Percentiles rank a stretch among this genome's conserved stretches.
phyloP scores from a whole-genome alignment of 2,888 invertebrate genomes.

The Nomada goodeniana region DNA sequence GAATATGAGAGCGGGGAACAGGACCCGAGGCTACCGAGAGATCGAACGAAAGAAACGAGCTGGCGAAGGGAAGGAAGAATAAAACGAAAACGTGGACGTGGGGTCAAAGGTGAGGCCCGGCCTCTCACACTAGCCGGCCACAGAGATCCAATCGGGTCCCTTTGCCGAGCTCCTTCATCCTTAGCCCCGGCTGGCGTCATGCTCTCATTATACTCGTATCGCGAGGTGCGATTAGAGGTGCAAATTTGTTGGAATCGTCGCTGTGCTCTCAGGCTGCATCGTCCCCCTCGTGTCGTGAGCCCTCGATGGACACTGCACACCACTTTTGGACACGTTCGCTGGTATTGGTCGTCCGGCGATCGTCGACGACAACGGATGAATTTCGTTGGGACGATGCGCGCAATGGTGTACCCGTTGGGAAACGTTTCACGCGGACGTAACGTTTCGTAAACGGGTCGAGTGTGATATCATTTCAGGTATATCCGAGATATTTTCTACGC shows the following conservation, averaged over 20 bases:
- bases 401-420: too few species aligned
- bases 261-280: slow-evolving; percentile 55
- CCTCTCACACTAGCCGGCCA: slow-evolving; percentile 80
- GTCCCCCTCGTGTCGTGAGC: slow-evolving; percentile 39
- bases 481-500: too few species aligned
- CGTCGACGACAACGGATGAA: slow-evolving; percentile 36
- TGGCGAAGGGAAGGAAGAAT: slow-evolving; percentile 60
- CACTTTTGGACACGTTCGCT: slow-evolving; percentile 27
- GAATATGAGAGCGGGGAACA: slow-evolving; percentile 60
- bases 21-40: slow-evolving; percentile 56
- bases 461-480: too few species aligned
- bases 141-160: slow-evolving; percentile 81
- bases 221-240: slow-evolving; percentile 74
- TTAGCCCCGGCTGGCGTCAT: slow-evolving; percentile 73
- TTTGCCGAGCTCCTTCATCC: slow-evolving; percentile 76
- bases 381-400: neutral
- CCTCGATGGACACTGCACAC: slow-evolving; percentile 25
- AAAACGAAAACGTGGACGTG: slow-evolving; percentile 59
- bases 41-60: slow-evolving; percentile 57
- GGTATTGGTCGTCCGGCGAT: slow-evolving; percentile 23
- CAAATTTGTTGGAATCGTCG: slow-evolving; percentile 73
- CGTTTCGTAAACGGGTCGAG: too few species aligned
- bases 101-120: slow-evolving; percentile 83
- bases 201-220: slow-evolving; percentile 80
- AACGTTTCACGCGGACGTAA: too few species aligned